Evolutionary conservation across 2,797 vertebrate species (phyloP), one percentile per base, ranked within the genome.

Genomic region (Oreochromis grahami): DNA sequence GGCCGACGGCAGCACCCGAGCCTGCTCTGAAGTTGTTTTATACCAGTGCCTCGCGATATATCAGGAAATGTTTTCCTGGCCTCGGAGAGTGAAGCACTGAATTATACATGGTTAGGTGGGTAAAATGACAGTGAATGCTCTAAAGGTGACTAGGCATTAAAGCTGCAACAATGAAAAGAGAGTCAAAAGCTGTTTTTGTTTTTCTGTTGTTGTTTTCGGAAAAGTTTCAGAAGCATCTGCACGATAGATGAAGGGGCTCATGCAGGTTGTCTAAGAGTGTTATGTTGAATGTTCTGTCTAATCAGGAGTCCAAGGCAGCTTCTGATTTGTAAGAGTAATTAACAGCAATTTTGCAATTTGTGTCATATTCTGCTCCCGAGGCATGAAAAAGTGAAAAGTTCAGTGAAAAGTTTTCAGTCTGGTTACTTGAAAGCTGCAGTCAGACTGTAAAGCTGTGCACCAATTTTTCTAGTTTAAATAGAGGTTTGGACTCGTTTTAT

Each of bases 91-190:
- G 48, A 83, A 41, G 21, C 80, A 3, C 80, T 93, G 86, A 91
- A 92, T 89, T 89, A 92, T 92, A 78, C 84, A 90, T 89, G 78
- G 85, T 87, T 81, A 82, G 55, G 63, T 48, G 24, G 10, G 24
- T 81, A 58, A 87, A 91, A 89, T 84, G 85, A 86, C 60, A 84
- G 77, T 17, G 65, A 84, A 81, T 76, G 81, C 58, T 86, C 81
- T 77, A 26, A 84, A 90, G 78, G 36, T 72, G 14, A 24, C 45
- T 53, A 1, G 77, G 56, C 55, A 55, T 87, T 81, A 76, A 82
- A 83, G 41, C 52, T 43, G 52, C 84, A 83, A 53, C 29, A 12
- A 74, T 3, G 26, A 74, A 50, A 74, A 50, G 43, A 17, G 29
- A 50, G 70, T 53, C 74, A 63, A 56, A 55, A 26, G 12, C n/a